These are phyloP conservation scores for Buphagus erythrorhynchus DNA, from an alignment of 2,797 vertebrate species.

Conservation along the genomic window DNA sequence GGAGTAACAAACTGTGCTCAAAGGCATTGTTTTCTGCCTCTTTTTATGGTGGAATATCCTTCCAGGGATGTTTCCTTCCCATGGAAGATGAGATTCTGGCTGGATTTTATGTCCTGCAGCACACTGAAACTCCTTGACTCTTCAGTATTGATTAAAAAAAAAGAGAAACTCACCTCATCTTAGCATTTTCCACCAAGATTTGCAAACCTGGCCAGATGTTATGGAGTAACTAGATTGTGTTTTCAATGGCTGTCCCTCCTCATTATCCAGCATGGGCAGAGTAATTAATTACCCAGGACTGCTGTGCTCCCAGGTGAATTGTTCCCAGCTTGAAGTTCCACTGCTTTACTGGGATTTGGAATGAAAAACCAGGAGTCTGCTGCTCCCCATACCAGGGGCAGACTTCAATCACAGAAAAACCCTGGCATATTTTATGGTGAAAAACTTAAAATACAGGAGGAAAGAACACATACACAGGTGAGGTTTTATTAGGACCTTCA, in stretches of 20 bases:
- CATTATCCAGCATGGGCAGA: rapidly evolving
- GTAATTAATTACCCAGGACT: background rate
- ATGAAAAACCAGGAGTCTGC: background rate
- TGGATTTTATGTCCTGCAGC: background rate
- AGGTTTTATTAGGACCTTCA: background rate
- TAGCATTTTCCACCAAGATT: background rate
- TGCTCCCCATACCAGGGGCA: background rate
- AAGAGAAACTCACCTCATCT: background rate
- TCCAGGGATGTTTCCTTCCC: background rate
- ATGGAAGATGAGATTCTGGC: background rate
- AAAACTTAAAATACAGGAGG: background rate
- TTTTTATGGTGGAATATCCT: background rate
- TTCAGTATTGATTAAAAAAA: background rate
- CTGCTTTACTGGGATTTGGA: background rate
- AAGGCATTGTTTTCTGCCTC: background rate
- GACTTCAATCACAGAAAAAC: background rate
- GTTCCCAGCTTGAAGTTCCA: background rate
- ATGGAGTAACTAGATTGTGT: background rate
- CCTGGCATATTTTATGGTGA: background rate
- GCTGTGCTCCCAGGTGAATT: background rate
- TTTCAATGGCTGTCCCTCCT: background rate
- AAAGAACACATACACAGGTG: background rate
- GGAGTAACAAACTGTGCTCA: background rate
- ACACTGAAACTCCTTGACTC: background rate
- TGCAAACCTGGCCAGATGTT: background rate